Evolutionary conservation across 2,113 vertebrate genomes (phyloP).

Genomic region (Raphicerus campestris): DNA sequence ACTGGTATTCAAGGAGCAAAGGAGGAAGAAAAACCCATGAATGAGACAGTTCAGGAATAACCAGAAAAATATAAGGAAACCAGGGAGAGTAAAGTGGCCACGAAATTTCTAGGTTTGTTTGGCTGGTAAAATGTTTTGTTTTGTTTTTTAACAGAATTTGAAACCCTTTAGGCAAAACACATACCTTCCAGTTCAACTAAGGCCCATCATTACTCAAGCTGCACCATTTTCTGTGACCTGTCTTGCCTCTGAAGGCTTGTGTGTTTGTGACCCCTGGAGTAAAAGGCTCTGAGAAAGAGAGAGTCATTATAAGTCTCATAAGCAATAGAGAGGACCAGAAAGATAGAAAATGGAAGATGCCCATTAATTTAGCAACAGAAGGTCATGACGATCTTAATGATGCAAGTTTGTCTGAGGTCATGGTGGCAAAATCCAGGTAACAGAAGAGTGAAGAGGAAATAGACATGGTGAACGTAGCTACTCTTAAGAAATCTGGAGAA

Average conservation of each 20-base stretch:
- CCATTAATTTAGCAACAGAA: constrained; percentile 45
- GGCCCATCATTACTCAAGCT: background rate
- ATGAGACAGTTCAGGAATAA: background rate
- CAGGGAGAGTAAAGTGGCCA: background rate
- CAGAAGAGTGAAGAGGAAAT: background rate
- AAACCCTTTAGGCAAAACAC: background rate
- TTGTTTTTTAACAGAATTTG: constrained; percentile 14
- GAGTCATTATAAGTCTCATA: background rate
- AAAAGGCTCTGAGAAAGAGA: background rate
- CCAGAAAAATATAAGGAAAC: background rate
- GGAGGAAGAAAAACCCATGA: background rate
- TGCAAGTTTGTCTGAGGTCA: background rate
- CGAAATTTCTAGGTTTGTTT: background rate
- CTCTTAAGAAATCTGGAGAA: constrained; percentile 19
- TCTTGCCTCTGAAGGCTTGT: background rate
- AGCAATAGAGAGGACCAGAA: background rate
- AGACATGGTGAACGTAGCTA: background rate
- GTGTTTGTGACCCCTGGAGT: background rate
- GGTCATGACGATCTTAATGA: background rate
- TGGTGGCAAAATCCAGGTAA: constrained; percentile 29
- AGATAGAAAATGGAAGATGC: constrained; percentile 3
- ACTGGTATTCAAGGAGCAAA: constrained; percentile 7
- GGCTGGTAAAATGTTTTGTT: background rate
- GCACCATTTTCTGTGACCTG: background rate
- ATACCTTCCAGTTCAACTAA: constrained; percentile 29